Percentiles rank a stretch among this genome's conserved stretches.
These are phyloP conservation scores for Noctua pronuba DNA, from an alignment of 2,888 invertebrate genomes.

Conservation along the genomic window DNA sequence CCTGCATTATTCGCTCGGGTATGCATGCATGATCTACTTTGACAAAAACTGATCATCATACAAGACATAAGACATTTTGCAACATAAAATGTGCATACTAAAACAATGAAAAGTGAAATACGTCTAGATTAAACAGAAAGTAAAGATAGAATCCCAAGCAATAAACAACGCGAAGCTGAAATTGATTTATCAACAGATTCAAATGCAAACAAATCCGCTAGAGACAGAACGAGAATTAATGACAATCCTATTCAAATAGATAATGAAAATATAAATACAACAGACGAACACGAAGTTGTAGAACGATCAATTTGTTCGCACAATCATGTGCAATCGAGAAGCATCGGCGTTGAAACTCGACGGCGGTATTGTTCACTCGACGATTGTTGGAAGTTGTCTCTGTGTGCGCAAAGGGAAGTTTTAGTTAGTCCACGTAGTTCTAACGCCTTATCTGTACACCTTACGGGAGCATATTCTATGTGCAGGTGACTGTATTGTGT, in stretches of 20 bases:
- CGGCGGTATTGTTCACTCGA: conserved; percentile 59
- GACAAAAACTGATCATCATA: not conserved
- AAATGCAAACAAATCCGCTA: conserved; percentile 47
- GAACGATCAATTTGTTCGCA: conserved; percentile 62
- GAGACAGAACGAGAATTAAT: conserved; percentile 42
- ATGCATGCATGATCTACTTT: not conserved
- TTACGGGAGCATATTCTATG: conserved; percentile 11
- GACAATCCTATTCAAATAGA: conserved; percentile 50
- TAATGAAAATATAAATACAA: conserved; percentile 41
- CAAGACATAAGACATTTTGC: not conserved
- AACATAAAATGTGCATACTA: not conserved
- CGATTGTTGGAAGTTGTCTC: conserved; percentile 59
- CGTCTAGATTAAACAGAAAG: conserved; percentile 12
- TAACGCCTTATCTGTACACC: conserved; percentile 39
- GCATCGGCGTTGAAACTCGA: conserved; percentile 56
- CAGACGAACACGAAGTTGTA: conserved; percentile 49
- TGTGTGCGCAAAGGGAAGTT: conserved; percentile 56
- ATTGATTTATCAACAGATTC: conserved; percentile 28
- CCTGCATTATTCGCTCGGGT: not conserved
- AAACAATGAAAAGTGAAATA: not conserved
- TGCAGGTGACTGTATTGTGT: conserved; percentile 14
- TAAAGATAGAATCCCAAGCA: not conserved
- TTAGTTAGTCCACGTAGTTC: conserved; percentile 58
- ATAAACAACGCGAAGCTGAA: conserved; percentile 11
- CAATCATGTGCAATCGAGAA: conserved; percentile 67